These are phyloP conservation scores for Carduelis carduelis DNA, from an alignment of 2,797 vertebrate species.

Conservation along the genomic window DNA sequence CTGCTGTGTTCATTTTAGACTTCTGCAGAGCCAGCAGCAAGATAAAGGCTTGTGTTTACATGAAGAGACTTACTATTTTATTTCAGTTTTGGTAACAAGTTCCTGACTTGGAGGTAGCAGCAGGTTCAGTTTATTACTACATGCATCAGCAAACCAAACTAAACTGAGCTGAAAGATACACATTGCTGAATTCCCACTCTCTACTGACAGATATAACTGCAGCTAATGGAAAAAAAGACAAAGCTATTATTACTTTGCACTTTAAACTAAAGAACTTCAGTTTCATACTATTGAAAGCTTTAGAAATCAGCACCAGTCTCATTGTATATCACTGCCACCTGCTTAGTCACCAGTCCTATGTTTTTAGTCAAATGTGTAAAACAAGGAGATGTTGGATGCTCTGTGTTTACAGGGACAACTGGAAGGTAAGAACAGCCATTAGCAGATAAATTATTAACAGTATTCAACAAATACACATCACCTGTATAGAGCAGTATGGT, in stretches of 20 bases:
- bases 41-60: background rate
- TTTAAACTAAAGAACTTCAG: constrained; percentile 39
- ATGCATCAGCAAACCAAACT: constrained; percentile 35
- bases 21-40: background rate
- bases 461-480: background rate
- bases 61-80: background rate
- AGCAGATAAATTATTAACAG: constrained; percentile 48
- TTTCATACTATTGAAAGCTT: constrained; percentile 44
- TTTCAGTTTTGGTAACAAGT: constrained; percentile 49
- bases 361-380: background rate
- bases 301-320: constrained; percentile 50
- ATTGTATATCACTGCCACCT: constrained; percentile 3
- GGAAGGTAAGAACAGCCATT: constrained; percentile 1
- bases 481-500: background rate
- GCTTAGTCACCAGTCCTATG: constrained; percentile 25
- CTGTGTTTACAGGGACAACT: background rate
- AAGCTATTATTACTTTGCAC: background rate
- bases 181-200: background rate
- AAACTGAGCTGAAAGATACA: constrained; percentile 18
- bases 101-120: constrained; percentile 51
- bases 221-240: constrained; percentile 28
- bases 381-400: background rate
- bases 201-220: background rate
- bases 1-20: background rate
- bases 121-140: constrained; percentile 40